These are phyloP conservation scores for Euphydryas editha DNA, from an alignment of 2,888 invertebrate species.

Conservation along the genomic window DNA sequence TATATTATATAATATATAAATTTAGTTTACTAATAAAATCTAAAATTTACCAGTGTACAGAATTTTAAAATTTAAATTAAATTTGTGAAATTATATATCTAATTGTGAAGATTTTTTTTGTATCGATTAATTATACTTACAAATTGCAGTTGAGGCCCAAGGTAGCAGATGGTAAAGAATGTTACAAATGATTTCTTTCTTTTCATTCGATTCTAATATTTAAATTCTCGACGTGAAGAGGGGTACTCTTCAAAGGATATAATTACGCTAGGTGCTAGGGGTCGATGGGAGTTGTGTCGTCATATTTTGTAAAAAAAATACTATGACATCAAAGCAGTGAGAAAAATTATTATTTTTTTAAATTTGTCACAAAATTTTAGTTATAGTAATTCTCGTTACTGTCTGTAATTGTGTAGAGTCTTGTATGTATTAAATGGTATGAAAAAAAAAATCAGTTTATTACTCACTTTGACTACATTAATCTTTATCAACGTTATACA, in stretches of 20 bases:
- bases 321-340: not conserved
- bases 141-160: slow-evolving; percentile 38
- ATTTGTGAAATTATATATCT: not conserved
- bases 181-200: slow-evolving; percentile 45
- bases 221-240: slow-evolving; percentile 47
- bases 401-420: too few species aligned
- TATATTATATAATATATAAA: too few species aligned
- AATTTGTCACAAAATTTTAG: not conserved
- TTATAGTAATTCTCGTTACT: too few species aligned
- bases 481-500: too few species aligned
- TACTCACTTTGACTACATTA: too few species aligned
- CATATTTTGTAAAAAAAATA: slow-evolving; percentile 16
- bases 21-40: too few species aligned
- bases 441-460: too few species aligned
- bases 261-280: slow-evolving; percentile 52
- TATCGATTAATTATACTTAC: slow-evolving; percentile 36
- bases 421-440: too few species aligned
- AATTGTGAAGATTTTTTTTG: slow-evolving; percentile 7
- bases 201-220: slow-evolving; percentile 46
- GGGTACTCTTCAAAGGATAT: slow-evolving; percentile 60
- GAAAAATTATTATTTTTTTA: slow-evolving; percentile 1
- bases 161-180: slow-evolving; percentile 59
- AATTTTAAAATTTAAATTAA: too few species aligned
- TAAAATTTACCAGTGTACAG: too few species aligned
- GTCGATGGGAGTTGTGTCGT: slow-evolving; percentile 19